Base-by-base conservation (phyloP, 1,140 invertebrate genomes). In the Mizuhopecten yessoensis region DNA sequence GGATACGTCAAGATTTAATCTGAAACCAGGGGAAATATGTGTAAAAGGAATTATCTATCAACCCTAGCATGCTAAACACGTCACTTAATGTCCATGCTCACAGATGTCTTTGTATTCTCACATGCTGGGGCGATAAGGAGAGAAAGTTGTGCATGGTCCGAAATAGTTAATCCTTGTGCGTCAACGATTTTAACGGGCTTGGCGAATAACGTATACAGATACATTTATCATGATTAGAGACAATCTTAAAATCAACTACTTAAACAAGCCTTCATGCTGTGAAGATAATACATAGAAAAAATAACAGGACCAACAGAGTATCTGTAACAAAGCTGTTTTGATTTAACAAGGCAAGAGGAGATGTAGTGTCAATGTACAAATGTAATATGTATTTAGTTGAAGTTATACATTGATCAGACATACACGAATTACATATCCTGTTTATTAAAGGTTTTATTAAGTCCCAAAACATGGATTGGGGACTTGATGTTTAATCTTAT, bases 131-230 rank as follows among this genome's bases (percentile, higher is more conserved):
- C 57, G 57, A 75, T 75, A 75, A 75, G 57, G 11, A 17, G n/a
- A 29, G 57, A 75, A 75, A 75, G 57, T 75, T 75, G 1, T 7
- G 5, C 11, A 5, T 29, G 29, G 29, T 17, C 5, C 57, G 5
- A 45, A 3, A 2, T 23, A 49, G 45, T 15, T 29, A 75, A 75
- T 75, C 57, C 23, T 75, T 75, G 57, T 75, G 57, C 57, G 57
- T 75, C 15, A 75, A 23, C n/a, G 57, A 75, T 75, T 75, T 75
- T 75, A 11, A 75, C 57, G 57, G 57, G 57, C 57, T 75, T 75
- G 57, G 57, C 17, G 17, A 29, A 29, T 75, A 29, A 75, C 57
- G 57, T 29, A 75, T 17, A 29, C 5, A 5, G 23, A 29, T 75
- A 75, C 29, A 75, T 75, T 11, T 29, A 75, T 75, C 57, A 5